Conservation (phyloP, 2,113 vertebrate species). For the Oncorhynchus nerka region DNA sequence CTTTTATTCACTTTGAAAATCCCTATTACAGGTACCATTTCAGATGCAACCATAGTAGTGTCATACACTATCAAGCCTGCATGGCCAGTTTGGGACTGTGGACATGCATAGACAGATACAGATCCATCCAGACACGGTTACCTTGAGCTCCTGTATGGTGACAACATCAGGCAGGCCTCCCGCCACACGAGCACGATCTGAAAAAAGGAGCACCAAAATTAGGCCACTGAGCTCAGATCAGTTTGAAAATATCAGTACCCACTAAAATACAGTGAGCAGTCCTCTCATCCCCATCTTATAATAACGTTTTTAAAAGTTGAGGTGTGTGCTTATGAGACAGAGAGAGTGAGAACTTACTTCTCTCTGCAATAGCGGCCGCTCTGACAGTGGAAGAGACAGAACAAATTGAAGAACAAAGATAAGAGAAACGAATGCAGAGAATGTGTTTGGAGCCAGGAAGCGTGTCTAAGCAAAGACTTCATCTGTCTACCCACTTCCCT, state of each 20-base stretch:
- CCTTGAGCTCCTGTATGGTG: constrained; percentile 98
- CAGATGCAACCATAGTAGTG: neutral
- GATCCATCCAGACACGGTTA: constrained; percentile 54
- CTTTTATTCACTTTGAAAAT: no score
- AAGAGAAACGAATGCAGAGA: neutral
- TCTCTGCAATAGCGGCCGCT: constrained; percentile 91
- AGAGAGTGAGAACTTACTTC: constrained; percentile 80
- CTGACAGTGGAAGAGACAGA: constrained; percentile 57
- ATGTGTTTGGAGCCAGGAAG: constrained; percentile 15
- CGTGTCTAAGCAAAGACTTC: constrained; percentile 11
- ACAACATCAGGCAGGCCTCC: constrained; percentile 97
- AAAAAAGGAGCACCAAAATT: constrained; percentile 34
- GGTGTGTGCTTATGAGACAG: no score
- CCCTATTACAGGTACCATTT: no score
- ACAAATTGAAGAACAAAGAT: neutral
- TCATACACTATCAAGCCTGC: neutral
- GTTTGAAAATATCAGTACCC: no score
- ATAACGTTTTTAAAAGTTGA: neutral
- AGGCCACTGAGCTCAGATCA: neutral
- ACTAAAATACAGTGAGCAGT: neutral
- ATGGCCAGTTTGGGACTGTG: neutral
- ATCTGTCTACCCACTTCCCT: neutral
- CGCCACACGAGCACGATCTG: constrained; percentile 93
- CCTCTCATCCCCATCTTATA: neutral
- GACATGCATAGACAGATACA: neutral